These are phyloP conservation scores for Alloscopus bannaensis DNA, from an alignment of 2,888 invertebrate genomes.

Conservation along the genomic window DNA sequence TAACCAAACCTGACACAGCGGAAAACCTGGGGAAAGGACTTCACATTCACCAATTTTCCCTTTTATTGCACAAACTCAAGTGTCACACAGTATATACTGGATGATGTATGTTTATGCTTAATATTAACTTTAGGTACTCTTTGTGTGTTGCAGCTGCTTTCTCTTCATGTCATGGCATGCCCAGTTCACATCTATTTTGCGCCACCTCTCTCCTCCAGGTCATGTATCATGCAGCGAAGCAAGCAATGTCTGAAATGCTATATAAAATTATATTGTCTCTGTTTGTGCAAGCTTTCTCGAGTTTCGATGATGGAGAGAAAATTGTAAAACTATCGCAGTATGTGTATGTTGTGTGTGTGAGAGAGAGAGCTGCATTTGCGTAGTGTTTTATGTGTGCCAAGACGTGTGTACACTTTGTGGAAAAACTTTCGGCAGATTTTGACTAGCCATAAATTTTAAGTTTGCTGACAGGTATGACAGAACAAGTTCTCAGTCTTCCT, in stretches of 20 bases:
- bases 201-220: conserved; percentile 6
- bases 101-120: too few species aligned
- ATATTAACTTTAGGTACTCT: too few species aligned
- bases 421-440: conserved; percentile 47
- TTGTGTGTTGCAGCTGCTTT: conserved; percentile 11
- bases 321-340: not conserved
- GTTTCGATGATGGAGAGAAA: not conserved
- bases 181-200: conserved; percentile 49
- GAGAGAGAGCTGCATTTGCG: not conserved
- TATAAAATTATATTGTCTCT: conserved; percentile 18
- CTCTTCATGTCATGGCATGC: conserved; percentile 26
- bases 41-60: not conserved
- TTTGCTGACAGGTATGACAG: conserved; percentile 63
- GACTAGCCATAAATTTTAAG: conserved; percentile 60
- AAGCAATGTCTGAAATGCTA: conserved; percentile 18
- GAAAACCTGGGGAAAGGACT: not conserved
- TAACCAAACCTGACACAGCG: conserved; percentile 40
- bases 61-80: too few species aligned
- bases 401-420: not conserved
- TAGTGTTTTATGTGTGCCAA: too few species aligned
- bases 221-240: not conserved
- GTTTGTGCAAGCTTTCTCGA: not conserved
- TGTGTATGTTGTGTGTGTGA: not conserved
- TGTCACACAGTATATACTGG: too few species aligned
- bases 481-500: conserved; percentile 48